These are phyloP conservation scores for Aldabrachelys gigantea DNA, from an alignment of 2,113 vertebrate genomes.

Conservation along the genomic window DNA sequence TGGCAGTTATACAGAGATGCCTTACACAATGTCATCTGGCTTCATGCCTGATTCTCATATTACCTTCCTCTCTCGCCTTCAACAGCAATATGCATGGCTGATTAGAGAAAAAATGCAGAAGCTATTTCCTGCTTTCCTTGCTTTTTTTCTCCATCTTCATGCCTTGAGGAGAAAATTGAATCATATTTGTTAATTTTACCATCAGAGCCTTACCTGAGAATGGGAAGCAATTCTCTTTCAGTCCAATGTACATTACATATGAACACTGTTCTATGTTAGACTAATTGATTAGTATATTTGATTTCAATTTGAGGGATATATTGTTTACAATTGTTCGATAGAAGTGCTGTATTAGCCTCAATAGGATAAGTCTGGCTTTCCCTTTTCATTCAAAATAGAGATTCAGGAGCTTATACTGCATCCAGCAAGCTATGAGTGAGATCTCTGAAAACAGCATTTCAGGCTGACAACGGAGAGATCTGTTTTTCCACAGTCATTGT, in stretches of 20 bases:
- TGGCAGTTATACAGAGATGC: constrained; percentile 76
- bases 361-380: not conserved
- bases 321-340: constrained; percentile 15
- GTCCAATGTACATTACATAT: constrained; percentile 16
- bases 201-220: constrained; percentile 52
- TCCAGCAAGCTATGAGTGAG: constrained; percentile 17
- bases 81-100: constrained; percentile 61
- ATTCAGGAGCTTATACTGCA: not conserved
- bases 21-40: constrained; percentile 75
- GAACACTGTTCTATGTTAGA: constrained; percentile 33
- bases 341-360: not conserved
- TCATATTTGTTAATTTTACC: constrained; percentile 60
- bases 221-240: constrained; percentile 6
- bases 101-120: constrained; percentile 71
- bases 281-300: constrained; percentile 36
- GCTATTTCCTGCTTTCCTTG: constrained; percentile 55
- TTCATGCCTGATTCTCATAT: constrained; percentile 72
- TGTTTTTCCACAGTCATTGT: constrained; percentile 15
- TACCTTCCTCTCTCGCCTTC: constrained; percentile 72
- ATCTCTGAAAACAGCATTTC: constrained; percentile 56
- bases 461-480: constrained; percentile 40
- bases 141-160: constrained; percentile 57
- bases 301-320: constrained; percentile 37
- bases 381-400: constrained; percentile 39
- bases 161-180: constrained; percentile 57